Base-by-base conservation (phyloP, 2,888 invertebrate genomes). In the Eristalis arbustorum region DNA sequence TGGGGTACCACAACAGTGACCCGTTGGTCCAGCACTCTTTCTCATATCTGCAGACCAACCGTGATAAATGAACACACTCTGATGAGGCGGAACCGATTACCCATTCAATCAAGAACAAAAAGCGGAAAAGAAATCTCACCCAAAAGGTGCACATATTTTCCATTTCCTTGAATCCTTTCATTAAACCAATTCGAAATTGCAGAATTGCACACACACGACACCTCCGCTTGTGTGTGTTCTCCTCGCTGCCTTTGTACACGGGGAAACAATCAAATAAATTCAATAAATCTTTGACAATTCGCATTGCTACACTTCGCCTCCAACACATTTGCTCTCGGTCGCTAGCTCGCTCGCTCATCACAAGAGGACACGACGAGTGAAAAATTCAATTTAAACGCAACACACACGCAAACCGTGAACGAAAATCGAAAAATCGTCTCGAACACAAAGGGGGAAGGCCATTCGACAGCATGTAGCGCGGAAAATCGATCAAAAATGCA, bases 401-500 rank as follows among this genome's bases (percentile, higher is more conserved):
- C 5, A 74, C 23, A 40, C 13, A 57, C 31, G 2, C n/a, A 31
- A 1, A 34, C 4, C 14, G 11, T 23, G 25, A 25, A 49, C 49
- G 49, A 49, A 49, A 49, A 49, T 49, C 49, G 49, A 49, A 49
- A 49, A 49, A 49, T 49, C 49, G 49, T 49, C 49, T 49, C 49
- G 6, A n/a, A 8, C 18, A 49, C 49, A 49, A 18, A 18, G 49
- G 3, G n/a, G 49, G 8, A 49, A 49, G 49, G 49, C 49, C 49
- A 49, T 49, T 49, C 49, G 49, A 18, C n/a, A 49, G 49, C 49
- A 49, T 49, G 18, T 49, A 49, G 49, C 18, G 49, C 49, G 49
- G 25, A 56, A 64, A 59, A 73, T 67, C 59, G 22, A 73, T 67
- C 62, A 68, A 74, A 68, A 73, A 73, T 68, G 23, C 57, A 79